Conservation (phyloP, 2,888 invertebrate genomes). For the Limnephilus lunatus region DNA sequence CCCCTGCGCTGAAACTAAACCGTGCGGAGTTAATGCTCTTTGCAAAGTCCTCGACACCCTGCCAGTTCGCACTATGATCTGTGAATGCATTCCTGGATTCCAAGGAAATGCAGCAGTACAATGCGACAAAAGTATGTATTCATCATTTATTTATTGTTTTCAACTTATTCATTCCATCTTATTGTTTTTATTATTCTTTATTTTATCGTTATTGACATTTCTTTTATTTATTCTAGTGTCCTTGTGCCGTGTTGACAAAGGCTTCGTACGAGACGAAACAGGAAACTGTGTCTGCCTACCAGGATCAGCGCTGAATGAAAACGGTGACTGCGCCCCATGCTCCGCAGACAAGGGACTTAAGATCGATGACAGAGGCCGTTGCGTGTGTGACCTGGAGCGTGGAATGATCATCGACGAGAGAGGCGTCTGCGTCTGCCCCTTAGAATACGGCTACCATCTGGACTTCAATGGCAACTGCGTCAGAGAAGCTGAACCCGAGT, state of each 20-base stretch:
- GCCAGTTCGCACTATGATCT: conserved; percentile 92
- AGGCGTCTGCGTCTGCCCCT: conserved; percentile 86
- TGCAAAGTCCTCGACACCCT: conserved; percentile 89
- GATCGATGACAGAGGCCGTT: conserved; percentile 86
- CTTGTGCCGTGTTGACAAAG: conserved; percentile 82
- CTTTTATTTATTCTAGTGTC: conserved; percentile 73
- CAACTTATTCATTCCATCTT: not conserved
- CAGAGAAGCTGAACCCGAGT: conserved; percentile 77
- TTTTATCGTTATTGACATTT: not conserved
- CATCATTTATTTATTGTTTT: conserved; percentile 25
- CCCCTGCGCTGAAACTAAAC: conserved; percentile 87
- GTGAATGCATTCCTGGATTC: conserved; percentile 90
- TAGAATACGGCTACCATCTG: conserved; percentile 81
- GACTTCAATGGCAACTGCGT: conserved; percentile 81
- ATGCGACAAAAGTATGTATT: conserved; percentile 86
- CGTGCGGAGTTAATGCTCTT: conserved; percentile 88
- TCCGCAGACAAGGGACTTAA: conserved; percentile 83
- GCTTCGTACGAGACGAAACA: conserved; percentile 78
- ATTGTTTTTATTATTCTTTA: not conserved
- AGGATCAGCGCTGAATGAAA: conserved; percentile 85
- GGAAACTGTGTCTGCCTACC: conserved; percentile 87
- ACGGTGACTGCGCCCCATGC: conserved; percentile 88
- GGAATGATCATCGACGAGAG: conserved; percentile 88
- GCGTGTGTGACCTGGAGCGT: conserved; percentile 88
- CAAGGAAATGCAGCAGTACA: conserved; percentile 91